Percentiles rank a stretch among this genome's conserved stretches.
phyloP scores from a whole-genome alignment of 2,888 invertebrate genomes.

The Eugnorisma glareosa region DNA sequence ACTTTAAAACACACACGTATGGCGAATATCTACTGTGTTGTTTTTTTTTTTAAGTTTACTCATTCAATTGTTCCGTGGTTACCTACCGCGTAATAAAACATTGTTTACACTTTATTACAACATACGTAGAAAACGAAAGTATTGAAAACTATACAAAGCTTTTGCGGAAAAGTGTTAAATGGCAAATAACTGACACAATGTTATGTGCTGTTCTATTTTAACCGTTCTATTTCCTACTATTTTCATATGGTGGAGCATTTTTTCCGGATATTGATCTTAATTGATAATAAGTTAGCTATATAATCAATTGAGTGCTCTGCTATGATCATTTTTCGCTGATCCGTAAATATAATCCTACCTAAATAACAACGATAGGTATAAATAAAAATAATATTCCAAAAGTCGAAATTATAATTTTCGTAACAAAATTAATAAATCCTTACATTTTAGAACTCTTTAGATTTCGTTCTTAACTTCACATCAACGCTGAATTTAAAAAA shows the following conservation, averaged over 20 bases:
- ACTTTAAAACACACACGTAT: constrained; percentile 12
- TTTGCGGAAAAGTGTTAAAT: constrained; percentile 30
- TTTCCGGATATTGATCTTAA: background rate
- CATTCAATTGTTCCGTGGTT: constrained; percentile 58
- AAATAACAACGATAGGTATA: background rate
- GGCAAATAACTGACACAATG: constrained; percentile 8
- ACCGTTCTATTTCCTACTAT: background rate
- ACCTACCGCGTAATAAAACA: constrained; percentile 51
- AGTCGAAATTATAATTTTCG: background rate
- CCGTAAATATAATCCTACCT: background rate
- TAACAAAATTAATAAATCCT: too few relatives aligned
- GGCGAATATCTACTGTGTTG: constrained; percentile 4
- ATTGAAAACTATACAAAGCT: constrained; percentile 38
- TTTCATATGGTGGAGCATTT: background rate
- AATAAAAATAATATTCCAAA: background rate
- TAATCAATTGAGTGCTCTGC: background rate
- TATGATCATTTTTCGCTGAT: background rate
- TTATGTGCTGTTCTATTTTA: background rate
- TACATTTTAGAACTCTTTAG: too few relatives aligned
- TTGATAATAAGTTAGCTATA: background rate
- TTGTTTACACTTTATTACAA: constrained; percentile 52
- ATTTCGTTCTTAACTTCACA: too few relatives aligned
- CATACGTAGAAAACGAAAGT: constrained; percentile 41
- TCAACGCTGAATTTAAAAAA: too few relatives aligned
- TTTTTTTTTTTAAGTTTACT: constrained; percentile 42